Evolutionary conservation across 2,797 vertebrate species (phyloP), one percentile per base, ranked within the genome.

Genomic region (Carapus acus): DNA sequence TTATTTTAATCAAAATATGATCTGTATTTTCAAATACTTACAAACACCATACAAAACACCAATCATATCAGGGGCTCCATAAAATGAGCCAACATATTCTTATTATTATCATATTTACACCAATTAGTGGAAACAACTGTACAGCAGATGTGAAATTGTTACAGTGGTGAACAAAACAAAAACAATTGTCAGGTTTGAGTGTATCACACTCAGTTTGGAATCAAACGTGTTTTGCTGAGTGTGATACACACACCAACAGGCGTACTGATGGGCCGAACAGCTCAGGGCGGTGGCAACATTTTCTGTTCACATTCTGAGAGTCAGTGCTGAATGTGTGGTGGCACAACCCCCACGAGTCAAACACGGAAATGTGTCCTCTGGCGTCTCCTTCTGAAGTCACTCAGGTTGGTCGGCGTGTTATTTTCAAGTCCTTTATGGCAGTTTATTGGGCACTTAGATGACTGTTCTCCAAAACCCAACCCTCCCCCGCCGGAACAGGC

Each of bases 1-100:
- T n/a, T n/a, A n/a, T n/a, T n/a, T 66, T 68, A 57, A 84, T 63
- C 70, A 83, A 87, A 87, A 85, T 83, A 83, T 67, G 15, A 53
- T 55, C 73, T 77, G 82, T 85, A 83, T 76, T 73, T 71, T 69
- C 65, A 80, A 76, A 80, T 58, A 77, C 71, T 73, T 55, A 71
- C 66, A 80, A 48, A 62, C 49, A 81, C 70, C 75, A 72, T 65
- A 68, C 43, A 65, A 23, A 38, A 43, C 61, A 57, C 48, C 42
- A 6, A 22, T 38, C 19, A 8, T 29, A 18, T 11, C 43, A 24
- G 2, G 20, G 54, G 21, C 50, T 36, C 29, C 14, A 5, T 21
- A 23, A 8, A 16, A n/a, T 54, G 12, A 34, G 21, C 20, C n/a
- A 13, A 4, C 31, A 33, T 33, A 13, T 33, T 15, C n/a, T n/a